A percentile compares a stretch with the other conserved stretches of the same genome.
These are phyloP conservation scores for Malacoraja senta DNA, from an alignment of 2,797 vertebrate species.

Conservation along the genomic window DNA sequence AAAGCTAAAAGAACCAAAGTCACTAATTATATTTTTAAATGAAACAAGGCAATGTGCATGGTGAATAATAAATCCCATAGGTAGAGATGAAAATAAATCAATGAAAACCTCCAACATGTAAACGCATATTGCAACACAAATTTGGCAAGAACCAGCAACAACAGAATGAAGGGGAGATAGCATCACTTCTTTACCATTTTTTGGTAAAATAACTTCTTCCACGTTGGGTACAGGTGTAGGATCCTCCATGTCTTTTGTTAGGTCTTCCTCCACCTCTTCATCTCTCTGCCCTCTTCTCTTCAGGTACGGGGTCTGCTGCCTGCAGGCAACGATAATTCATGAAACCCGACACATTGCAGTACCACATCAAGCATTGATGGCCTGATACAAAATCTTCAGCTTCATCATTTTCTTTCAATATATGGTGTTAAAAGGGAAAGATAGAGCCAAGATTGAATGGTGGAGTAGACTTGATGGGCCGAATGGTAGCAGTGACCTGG, in stretches of 20 bases:
- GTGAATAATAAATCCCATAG: not conserved
- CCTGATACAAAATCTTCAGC: no score
- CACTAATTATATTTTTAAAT: not conserved
- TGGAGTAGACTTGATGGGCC: no score
- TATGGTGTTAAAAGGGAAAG: no score
- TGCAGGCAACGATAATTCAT: constrained; percentile 44
- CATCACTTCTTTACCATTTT: constrained; percentile 69
- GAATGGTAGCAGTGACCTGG: no score
- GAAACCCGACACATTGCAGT: not conserved
- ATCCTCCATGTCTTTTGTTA: constrained; percentile 92
- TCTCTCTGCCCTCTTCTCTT: constrained; percentile 84
- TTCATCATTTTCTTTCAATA: not conserved
- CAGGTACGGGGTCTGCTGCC: constrained; percentile 76
- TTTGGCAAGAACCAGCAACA: not conserved
- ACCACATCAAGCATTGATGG: not conserved
- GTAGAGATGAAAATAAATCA: not conserved
- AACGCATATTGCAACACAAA: not conserved
- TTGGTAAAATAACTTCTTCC: constrained; percentile 85
- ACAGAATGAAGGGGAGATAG: not conserved
- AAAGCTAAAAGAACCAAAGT: not conserved
- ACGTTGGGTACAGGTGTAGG: constrained; percentile 87
- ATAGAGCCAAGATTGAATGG: no score
- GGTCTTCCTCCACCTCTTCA: constrained; percentile 88
- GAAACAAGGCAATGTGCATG: not conserved
- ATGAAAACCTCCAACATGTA: not conserved